These are phyloP conservation scores for Vultur gryphus DNA, from an alignment of 2,797 vertebrate genomes.

Conservation along the genomic window DNA sequence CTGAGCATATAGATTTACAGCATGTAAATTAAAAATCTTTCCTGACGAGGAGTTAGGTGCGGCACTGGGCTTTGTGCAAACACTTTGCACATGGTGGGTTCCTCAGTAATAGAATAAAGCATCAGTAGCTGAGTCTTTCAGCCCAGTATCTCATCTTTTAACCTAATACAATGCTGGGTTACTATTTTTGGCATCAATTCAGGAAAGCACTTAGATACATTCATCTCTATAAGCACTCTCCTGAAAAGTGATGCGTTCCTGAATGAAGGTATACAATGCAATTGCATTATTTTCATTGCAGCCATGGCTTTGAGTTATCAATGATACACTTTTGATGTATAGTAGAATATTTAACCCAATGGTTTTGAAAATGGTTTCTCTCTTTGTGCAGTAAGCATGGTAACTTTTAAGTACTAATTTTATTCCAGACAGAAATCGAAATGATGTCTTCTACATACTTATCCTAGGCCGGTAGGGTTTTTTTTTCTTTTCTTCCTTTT, in stretches of 20 bases:
- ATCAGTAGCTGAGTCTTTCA: fast-evolving
- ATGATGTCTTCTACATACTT: not conserved
- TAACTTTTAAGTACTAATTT: not conserved
- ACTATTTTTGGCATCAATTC: not conserved
- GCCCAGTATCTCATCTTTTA: not conserved
- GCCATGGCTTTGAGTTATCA: not conserved
- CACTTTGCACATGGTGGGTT: not conserved
- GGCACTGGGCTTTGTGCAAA: not conserved
- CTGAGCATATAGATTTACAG: not conserved
- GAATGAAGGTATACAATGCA: not conserved
- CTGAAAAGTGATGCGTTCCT: not conserved
- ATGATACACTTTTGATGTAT: fast-evolving
- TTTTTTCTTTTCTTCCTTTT: not conserved
- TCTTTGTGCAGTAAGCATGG: fast-evolving
- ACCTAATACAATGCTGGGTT: fast-evolving
- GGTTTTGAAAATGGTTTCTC: not conserved
- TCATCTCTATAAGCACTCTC: not conserved
- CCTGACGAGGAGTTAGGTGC: not conserved
- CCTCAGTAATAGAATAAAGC: not conserved
- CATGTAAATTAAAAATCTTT: not conserved
- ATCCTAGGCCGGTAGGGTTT: not conserved
- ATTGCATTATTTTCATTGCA: not conserved
- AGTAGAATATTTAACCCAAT: not conserved
- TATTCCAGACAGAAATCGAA: not conserved
- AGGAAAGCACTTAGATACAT: not conserved